Conservation (phyloP, 1,140 invertebrate species). For the Hormaphis cornu region DNA sequence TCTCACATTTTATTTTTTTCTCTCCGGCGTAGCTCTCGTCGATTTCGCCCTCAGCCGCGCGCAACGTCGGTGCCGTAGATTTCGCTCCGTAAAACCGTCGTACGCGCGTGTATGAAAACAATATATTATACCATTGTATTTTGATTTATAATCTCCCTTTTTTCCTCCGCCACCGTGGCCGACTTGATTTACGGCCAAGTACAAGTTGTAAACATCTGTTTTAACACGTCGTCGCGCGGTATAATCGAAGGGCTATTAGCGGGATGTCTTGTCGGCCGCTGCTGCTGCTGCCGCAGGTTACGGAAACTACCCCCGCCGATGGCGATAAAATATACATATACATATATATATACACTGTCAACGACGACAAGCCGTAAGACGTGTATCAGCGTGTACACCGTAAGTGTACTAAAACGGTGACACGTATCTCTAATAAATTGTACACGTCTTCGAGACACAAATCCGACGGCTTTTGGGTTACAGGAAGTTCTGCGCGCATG, state of each 20-base stretch:
- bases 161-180: background rate
- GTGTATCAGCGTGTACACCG: no score
- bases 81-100: background rate
- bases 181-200: conserved; percentile 23
- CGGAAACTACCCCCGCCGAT: background rate
- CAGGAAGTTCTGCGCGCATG: conserved; percentile 23
- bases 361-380: no score
- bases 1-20: background rate
- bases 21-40: background rate
- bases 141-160: no score
- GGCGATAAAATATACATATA: conserved; percentile 9
- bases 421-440: no score
- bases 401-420: no score
- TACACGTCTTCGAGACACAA: conserved; percentile 37
- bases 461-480: conserved; percentile 37
- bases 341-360: background rate
- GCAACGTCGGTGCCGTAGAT: no score
- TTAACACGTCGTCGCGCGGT: no score
- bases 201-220: conserved; percentile 24
- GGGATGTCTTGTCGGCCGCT: background rate
- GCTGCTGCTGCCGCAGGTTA: no score
- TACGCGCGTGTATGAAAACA: background rate
- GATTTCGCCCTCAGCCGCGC: background rate
- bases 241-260: conserved; percentile 18
- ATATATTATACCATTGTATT: no score